Conservation (phyloP, 2,797 vertebrate species). For the Distichodus sexfasciatus region DNA sequence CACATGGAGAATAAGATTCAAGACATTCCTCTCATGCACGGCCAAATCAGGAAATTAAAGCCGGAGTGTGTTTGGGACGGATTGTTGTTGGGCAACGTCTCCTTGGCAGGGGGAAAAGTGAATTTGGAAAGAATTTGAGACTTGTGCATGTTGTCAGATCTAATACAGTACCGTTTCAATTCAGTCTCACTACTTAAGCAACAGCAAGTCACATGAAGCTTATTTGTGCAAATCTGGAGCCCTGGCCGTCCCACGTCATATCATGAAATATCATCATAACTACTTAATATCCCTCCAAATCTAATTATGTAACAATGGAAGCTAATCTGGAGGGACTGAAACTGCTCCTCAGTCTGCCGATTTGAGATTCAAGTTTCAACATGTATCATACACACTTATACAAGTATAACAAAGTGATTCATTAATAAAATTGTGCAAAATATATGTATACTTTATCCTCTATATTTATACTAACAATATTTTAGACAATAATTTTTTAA, state of each 20-base stretch:
- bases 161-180: not conserved
- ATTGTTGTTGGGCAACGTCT: too few relatives aligned
- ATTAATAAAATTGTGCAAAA: too few relatives aligned
- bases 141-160: not conserved
- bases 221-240: not conserved
- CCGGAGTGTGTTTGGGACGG: not conserved
- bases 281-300: not conserved
- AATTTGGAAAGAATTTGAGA: not conserved
- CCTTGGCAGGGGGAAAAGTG: not conserved
- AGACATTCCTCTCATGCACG: not conserved
- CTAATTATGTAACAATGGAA: not conserved
- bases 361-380: too few relatives aligned
- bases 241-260: not conserved
- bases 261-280: not conserved
- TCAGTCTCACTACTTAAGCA: not conserved
- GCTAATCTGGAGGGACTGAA: too few relatives aligned
- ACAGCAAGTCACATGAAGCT: not conserved
- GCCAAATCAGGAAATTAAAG: not conserved
- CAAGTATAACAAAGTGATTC: too few relatives aligned
- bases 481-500: too few relatives aligned
- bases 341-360: too few relatives aligned
- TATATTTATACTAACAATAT: too few relatives aligned
- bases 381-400: too few relatives aligned
- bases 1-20: not conserved
- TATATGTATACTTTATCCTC: too few relatives aligned